These are phyloP conservation scores for Pelobates fuscus DNA, from an alignment of 2,113 vertebrate species.

Conservation along the genomic window DNA sequence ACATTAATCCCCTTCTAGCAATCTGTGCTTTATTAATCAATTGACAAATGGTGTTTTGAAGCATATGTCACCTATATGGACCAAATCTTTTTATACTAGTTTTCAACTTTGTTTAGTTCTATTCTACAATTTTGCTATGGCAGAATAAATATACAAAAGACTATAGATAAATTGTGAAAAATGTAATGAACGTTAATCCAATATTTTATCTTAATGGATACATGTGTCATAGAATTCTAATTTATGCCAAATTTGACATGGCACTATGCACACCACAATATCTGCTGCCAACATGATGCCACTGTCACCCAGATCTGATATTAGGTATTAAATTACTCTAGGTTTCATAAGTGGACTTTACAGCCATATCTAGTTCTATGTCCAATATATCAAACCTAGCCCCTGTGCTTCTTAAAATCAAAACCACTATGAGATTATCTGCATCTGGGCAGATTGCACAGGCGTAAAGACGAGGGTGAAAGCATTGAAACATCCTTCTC, in stretches of 20 bases:
- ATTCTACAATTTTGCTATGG: not conserved
- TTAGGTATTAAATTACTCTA: too few species aligned
- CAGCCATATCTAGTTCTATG: too few species aligned
- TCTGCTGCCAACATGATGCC: not conserved
- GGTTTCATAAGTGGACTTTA: too few species aligned
- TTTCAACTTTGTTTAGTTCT: constrained; percentile 13
- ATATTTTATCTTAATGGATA: not conserved
- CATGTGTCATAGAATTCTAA: not conserved
- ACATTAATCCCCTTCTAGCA: constrained; percentile 17
- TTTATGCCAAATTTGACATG: not conserved
- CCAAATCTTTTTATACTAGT: not conserved
- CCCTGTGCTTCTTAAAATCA: too few species aligned
- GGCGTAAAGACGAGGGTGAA: too few species aligned
- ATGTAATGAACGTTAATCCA: not conserved
- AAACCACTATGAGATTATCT: too few species aligned
- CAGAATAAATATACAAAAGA: constrained; percentile 1
- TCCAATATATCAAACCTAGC: too few species aligned
- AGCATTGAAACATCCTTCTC: too few species aligned
- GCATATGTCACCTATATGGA: constrained; percentile 18
- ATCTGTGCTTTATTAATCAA: constrained; percentile 36
- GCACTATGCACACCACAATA: not conserved
- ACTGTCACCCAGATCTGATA: not conserved
- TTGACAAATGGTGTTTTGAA: constrained; percentile 26
- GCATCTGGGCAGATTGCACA: too few species aligned
- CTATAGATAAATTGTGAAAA: not conserved